These are phyloP conservation scores for Dioctria rufipes DNA, from an alignment of 2,888 invertebrate species.

Conservation along the genomic window DNA sequence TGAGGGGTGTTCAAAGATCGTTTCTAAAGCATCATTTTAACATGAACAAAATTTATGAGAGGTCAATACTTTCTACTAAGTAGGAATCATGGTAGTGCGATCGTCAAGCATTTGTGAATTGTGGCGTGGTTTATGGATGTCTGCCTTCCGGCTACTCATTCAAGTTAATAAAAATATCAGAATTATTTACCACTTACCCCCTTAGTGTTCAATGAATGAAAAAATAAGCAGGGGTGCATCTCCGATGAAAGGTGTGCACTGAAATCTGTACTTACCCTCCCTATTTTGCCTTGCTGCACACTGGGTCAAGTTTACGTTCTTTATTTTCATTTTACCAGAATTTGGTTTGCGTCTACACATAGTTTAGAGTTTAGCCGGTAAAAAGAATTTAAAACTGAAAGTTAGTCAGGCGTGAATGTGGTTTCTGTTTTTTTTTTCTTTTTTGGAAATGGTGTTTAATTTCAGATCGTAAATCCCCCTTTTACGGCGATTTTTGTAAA, in stretches of 20 bases:
- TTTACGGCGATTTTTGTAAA: too few relatives aligned
- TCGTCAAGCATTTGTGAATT: background rate
- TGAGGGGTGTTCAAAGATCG: background rate
- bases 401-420: constrained; percentile 22
- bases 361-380: too few relatives aligned
- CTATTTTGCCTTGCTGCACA: background rate
- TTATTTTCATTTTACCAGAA: background rate
- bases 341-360: background rate
- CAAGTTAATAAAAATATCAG: constrained; percentile 19
- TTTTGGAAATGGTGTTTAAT: constrained; percentile 20
- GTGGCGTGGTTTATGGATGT: background rate
- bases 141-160: background rate
- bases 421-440: background rate
- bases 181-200: constrained; percentile 19
- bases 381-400: background rate
- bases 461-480: background rate
- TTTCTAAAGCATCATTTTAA: background rate
- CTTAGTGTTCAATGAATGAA: background rate
- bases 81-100: too few relatives aligned
- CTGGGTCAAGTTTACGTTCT: constrained; percentile 7
- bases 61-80: too few relatives aligned
- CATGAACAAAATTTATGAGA: too few relatives aligned
- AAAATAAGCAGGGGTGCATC: constrained; percentile 15
- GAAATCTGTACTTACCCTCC: constrained; percentile 8
- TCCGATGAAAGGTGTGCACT: constrained; percentile 22